Conservation (phyloP, 2,797 vertebrate genomes). For the Babyrousa celebensis region DNA sequence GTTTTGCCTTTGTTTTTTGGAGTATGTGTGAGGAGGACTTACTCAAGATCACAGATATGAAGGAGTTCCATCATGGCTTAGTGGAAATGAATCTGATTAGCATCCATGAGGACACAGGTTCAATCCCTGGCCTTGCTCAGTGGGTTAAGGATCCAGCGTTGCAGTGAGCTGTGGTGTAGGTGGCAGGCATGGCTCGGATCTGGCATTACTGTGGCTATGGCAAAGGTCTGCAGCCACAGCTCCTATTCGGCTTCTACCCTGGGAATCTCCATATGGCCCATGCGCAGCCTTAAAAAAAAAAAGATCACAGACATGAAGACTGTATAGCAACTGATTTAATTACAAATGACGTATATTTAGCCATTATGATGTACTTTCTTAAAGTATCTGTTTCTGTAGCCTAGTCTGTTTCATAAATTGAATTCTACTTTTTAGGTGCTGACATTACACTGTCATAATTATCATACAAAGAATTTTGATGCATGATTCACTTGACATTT, state of each 20-base stretch:
- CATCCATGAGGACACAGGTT: too few species aligned
- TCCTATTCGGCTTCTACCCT: too few species aligned
- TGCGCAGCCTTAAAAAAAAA: too few species aligned
- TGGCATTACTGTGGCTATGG: too few species aligned
- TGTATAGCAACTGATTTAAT: neutral
- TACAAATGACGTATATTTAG: neutral
- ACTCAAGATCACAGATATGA: neutral
- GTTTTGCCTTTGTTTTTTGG: neutral
- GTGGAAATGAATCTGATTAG: too few species aligned
- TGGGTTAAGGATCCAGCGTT: too few species aligned
- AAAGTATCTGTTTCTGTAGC: neutral
- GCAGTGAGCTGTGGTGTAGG: too few species aligned
- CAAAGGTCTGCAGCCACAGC: too few species aligned
- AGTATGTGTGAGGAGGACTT: rapidly evolving
- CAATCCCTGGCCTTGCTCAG: too few species aligned
- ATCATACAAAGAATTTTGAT: conserved; percentile 30
- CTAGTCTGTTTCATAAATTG: neutral
- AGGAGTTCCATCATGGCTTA: neutral
- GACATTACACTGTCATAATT: neutral
- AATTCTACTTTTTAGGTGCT: neutral
- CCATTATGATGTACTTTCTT: neutral
- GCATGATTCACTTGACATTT: neutral
- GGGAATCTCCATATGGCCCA: too few species aligned
- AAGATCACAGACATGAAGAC: neutral
- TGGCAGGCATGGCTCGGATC: too few species aligned